A percentile compares a stretch with the other conserved stretches of the same genome.
Evolutionary conservation across 2,888 invertebrate genomes (phyloP).

Genomic region (Euphydryas editha): DNA sequence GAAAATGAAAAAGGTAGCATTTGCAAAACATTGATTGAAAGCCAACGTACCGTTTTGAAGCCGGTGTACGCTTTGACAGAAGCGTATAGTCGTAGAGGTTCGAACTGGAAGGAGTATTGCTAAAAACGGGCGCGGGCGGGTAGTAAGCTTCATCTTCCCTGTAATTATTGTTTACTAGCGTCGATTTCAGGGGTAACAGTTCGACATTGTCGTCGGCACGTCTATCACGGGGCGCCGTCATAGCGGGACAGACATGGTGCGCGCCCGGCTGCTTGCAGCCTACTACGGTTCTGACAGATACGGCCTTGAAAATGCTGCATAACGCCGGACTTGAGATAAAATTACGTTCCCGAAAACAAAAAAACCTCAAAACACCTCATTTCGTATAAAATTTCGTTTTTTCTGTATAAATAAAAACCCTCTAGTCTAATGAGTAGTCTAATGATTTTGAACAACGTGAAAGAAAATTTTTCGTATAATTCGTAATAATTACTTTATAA

Average conservation of each 20-base stretch:
- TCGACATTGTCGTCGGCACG: conserved; percentile 71
- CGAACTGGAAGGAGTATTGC: conserved; percentile 68
- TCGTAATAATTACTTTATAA: too few relatives aligned
- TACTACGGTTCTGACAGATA: conserved; percentile 50
- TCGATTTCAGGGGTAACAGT: conserved; percentile 75
- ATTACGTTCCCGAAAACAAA: conserved; percentile 20
- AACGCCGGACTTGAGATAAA: conserved; percentile 42
- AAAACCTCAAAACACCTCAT: background rate
- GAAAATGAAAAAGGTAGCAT: conserved; percentile 16
- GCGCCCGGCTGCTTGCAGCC: conserved; percentile 67
- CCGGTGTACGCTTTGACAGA: conserved; percentile 79
- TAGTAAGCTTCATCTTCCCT: conserved; percentile 75
- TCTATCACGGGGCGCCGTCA: conserved; percentile 69
- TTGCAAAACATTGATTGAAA: conserved; percentile 37
- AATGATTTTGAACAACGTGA: background rate
- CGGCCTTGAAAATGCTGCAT: conserved; percentile 54
- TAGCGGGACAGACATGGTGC: conserved; percentile 67
- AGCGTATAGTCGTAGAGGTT: conserved; percentile 73
- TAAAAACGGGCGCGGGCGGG: conserved; percentile 62
- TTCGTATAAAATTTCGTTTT: conserved; percentile 1
- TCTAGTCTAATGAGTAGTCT: background rate
- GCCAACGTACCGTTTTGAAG: conserved; percentile 72
- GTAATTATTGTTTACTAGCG: conserved; percentile 72
- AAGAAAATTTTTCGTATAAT: background rate
- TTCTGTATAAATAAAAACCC: background rate